Evolutionary conservation across 1,140 invertebrate genomes (phyloP), one percentile per base, ranked within the genome.

Genomic region (Bombus impatiens): DNA sequence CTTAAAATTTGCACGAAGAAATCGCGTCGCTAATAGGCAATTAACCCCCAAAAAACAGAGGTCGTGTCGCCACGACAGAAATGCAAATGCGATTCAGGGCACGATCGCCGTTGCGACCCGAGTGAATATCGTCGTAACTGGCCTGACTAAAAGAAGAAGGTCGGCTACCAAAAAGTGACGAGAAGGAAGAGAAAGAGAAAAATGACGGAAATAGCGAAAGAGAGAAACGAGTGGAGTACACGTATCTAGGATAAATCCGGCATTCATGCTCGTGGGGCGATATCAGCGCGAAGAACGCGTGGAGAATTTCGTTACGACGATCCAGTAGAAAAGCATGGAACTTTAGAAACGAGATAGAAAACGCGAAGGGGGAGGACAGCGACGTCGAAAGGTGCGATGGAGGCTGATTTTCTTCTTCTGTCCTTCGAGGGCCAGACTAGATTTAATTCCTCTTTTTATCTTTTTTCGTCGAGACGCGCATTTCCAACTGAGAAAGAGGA

Each of bases 281-380:
- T 89, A 89, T 87, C 84, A 86, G 72, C 62, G 76, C 62, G 80
- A 25, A 37, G 81, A 78, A 89, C 84, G 79, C 84, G 88, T 28
- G 37, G 75, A n/a, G 88, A 89, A 89, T 89, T 89, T 89, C 88
- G 88, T 89, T 89, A 87, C 35, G 70, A 71, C 84, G 53, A 87
- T 88, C 83, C 37, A 12, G 65, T 18, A 18, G 13, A n/a, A 6
- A 67, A 65, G 44, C 18, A 13, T 22, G 47, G 65, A 35, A 32
- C 28, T 40, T 53, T 28, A 44, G 22, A 62, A 57, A 6, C 59
- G 40, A 44, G 71, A 59, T 8, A 65, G 42, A 12, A 70, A 25
- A 10, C n/a, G 78, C 18, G 59, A 32, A 25, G 40, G 53, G 35
- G 47, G 62, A 59, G 57, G 70, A 44, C 25, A 44, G 35, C 2